Percentiles rank a stretch among this genome's conserved stretches.
Evolutionary conservation across 2,113 vertebrate species (phyloP).

Genomic region (Otis tarda): DNA sequence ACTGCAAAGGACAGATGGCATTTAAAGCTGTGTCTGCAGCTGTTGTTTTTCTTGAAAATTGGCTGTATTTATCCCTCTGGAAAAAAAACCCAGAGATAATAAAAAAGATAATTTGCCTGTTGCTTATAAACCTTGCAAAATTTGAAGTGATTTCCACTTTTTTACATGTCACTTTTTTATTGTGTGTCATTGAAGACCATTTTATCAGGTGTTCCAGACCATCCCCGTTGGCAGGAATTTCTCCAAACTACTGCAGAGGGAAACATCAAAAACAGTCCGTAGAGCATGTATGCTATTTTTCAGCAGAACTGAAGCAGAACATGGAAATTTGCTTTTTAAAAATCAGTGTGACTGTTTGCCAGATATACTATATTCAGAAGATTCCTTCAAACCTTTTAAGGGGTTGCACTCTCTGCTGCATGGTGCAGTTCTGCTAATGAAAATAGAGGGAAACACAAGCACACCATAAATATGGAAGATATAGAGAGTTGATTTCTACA

Average conservation of each 20-base stretch:
- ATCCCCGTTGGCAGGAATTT: conserved; percentile 38
- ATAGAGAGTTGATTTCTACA: not conserved
- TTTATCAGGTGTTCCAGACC: conserved; percentile 50
- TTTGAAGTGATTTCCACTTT: conserved; percentile 1
- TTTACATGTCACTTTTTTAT: conserved; percentile 11
- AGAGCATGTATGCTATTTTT: not conserved
- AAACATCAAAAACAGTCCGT: conserved; percentile 20
- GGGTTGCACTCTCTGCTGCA: not conserved
- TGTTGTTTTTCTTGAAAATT: conserved; percentile 45
- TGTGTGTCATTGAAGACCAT: not conserved
- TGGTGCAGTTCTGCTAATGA: conserved; percentile 2
- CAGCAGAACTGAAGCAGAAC: conserved; percentile 14
- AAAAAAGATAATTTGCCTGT: conserved; percentile 3
- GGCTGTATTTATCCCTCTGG: conserved; percentile 27
- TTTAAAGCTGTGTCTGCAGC: conserved; percentile 39
- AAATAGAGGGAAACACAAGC: not conserved
- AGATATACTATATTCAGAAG: not conserved
- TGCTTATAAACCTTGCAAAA: conserved; percentile 31
- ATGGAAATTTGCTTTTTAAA: conserved; percentile 5
- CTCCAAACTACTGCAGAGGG: not conserved
- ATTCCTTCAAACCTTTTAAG: not conserved
- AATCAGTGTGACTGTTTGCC: not conserved
- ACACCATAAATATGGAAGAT: not conserved
- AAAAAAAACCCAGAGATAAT: not conserved
- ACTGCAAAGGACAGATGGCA: conserved; percentile 43